phyloP scores from a whole-genome alignment of 2,888 invertebrate genomes.

The Baccha elongata region DNA sequence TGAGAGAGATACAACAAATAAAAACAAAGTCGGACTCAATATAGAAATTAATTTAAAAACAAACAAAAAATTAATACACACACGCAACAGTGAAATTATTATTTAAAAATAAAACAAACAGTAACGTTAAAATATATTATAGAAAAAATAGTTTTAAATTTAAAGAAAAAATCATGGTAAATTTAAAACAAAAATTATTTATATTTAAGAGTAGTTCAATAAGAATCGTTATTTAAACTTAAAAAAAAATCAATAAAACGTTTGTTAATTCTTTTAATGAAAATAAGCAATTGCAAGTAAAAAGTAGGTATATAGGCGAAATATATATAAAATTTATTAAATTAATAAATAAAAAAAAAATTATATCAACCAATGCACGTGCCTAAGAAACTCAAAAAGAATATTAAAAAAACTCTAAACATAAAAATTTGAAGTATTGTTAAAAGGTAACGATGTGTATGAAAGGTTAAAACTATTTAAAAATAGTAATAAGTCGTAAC shows the following conservation, averaged over 20 bases:
- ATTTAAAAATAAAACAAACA: neutral
- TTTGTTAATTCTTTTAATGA: slow-evolving; percentile 63
- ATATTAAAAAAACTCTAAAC: slow-evolving; percentile 28
- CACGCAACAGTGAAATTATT: slow-evolving; percentile 24
- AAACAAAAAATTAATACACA: slow-evolving; percentile 23
- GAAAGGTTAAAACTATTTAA: neutral
- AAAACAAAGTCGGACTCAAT: neutral
- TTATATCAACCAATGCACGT: slow-evolving; percentile 73
- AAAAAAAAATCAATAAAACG: slow-evolving; percentile 23
- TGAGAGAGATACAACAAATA: neutral
- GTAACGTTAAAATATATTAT: slow-evolving; percentile 24
- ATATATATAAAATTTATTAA: slow-evolving; percentile 56
- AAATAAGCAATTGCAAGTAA: slow-evolving; percentile 61
- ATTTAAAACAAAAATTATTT: slow-evolving; percentile 5
- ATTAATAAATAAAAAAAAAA: slow-evolving; percentile 55
- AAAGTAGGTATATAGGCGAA: slow-evolving; percentile 52
- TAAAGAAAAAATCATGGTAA: slow-evolving; percentile 37
- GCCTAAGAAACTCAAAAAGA: slow-evolving; percentile 64
- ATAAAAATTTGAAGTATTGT: slow-evolving; percentile 30
- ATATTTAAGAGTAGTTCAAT: slow-evolving; percentile 43
- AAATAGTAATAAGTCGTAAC: neutral
- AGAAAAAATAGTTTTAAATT: slow-evolving; percentile 30
- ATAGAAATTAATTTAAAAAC: slow-evolving; percentile 9
- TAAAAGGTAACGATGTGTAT: neutral
- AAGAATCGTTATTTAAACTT: slow-evolving; percentile 59